Base-by-base conservation (phyloP, 2,113 vertebrate species). In the Mus spicilegus region DNA sequence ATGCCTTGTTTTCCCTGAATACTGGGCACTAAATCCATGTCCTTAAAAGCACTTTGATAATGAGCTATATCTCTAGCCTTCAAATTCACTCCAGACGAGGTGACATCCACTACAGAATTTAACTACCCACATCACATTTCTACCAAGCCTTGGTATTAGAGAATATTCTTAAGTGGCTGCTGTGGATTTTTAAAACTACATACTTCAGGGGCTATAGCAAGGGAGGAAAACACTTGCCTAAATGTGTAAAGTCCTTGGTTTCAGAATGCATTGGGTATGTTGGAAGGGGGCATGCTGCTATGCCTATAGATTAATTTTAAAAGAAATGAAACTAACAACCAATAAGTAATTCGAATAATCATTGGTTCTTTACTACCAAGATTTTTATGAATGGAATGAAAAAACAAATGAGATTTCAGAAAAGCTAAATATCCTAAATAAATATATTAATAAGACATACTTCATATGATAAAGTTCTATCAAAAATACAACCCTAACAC, bases 121-220 rank as follows among this genome's bases (percentile, higher is more conserved):
- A 96, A 94, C 28, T 17, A 94, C 96, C 56, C 26, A 94, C 89
- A 94, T 26, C 22, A 95, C 95, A 63, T 33, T 51, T 11, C 4
- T 26, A 36, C 36, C 54, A 87, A 76, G 39, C 28, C 61, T 56
- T 91, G 81, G 51, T 75, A 93, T 87, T 67, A 77, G 30, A 89
- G 78, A 91, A 91, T 49, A 76, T 46, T 36, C 39, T 76, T 85
- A 82, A 90, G 85, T 3, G 42, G 19, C 22, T 54, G 6, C 3
- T 89, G 2, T 90, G 69, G 76, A 90, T 65, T 42, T 24, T 90
- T 9, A 82, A 96, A 92, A 85, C 86, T 49, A 46, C 16, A 51
- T n/a, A 22, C 73, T 92, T 28, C 36, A 67, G 36, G 33, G 56
- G 46, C 9, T 72, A 58, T 20, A 63, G 67, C 7, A 65, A 65